phyloP scores from a whole-genome alignment of 2,888 invertebrate species.

The Ptychoptera albimana region DNA sequence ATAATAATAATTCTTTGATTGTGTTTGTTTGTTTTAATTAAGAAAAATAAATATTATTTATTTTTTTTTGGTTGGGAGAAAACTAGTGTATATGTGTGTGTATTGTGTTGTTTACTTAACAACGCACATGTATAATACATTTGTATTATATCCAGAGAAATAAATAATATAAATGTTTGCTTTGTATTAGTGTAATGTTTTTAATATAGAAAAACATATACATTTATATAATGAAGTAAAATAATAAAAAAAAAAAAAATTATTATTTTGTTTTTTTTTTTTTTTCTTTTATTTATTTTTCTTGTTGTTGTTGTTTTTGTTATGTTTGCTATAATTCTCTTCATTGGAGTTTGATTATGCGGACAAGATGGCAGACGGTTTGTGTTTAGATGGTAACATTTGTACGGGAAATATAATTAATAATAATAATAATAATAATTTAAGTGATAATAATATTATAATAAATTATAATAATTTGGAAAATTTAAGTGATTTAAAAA shows the following conservation, averaged over 20 bases:
- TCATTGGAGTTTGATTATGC: slow-evolving; percentile 5
- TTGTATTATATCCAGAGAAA: background rate
- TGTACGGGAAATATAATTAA: slow-evolving; percentile 1
- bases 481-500: slow-evolving; percentile 1
- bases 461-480: background rate
- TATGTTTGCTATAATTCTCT: background rate
- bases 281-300: slow-evolving; percentile 1
- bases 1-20: too few relatives aligned
- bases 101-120: too few relatives aligned
- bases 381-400: slow-evolving; percentile 38
- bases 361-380: slow-evolving; percentile 67
- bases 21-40: too few relatives aligned
- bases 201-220: background rate
- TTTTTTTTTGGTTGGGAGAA: too few relatives aligned
- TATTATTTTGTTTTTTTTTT: slow-evolving; percentile 1
- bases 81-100: too few relatives aligned
- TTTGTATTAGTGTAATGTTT: background rate
- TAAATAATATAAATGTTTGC: background rate
- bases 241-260: background rate
- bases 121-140: background rate
- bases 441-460: slow-evolving; percentile 1
- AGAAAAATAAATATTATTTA: too few relatives aligned
- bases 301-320: slow-evolving; percentile 4
- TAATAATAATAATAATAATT: slow-evolving; percentile 2
- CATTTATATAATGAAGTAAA: background rate